These are phyloP conservation scores for Stichodactyla helianthus DNA, from an alignment of 64 coral and sea anemone genomes.

Conservation along the genomic window DNA sequence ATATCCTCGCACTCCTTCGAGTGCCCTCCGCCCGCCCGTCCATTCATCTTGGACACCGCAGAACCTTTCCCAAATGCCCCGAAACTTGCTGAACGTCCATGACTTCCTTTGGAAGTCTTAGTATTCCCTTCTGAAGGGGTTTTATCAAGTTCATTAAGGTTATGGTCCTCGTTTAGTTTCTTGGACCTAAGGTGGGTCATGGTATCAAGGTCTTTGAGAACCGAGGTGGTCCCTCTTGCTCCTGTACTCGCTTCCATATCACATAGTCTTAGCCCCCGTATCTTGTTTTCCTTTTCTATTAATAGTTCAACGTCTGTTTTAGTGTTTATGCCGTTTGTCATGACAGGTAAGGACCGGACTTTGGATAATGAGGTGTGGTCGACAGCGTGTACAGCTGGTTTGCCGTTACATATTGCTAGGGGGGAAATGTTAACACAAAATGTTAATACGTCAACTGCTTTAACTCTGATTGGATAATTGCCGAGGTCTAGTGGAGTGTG, in stretches of 20 bases:
- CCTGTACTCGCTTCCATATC: slow-evolving; percentile 69
- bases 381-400: slow-evolving; percentile 34
- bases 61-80: slow-evolving; percentile 47
- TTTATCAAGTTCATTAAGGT: slow-evolving; percentile 99
- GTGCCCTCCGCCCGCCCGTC: slow-evolving; percentile 35
- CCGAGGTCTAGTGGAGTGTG: too few relatives aligned
- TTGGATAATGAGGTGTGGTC: slow-evolving; percentile 39
- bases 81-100: slow-evolving; percentile 27
- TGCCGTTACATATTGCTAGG: slow-evolving; percentile 85
- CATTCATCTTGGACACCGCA: slow-evolving; percentile 45
- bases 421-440: not conserved
- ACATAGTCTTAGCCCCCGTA: slow-evolving; percentile 77
- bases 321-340: slow-evolving; percentile 90
- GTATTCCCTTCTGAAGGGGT: slow-evolving; percentile 47
- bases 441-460: not conserved
- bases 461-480: too few relatives aligned
- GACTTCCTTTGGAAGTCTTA: slow-evolving; percentile 34
- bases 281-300: slow-evolving; percentile 66
- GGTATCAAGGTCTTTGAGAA: slow-evolving; percentile 40
- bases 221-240: slow-evolving; percentile 53
- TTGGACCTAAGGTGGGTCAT: slow-evolving; percentile 54
- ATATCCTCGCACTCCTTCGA: slow-evolving; percentile 63
- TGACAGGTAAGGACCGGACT: slow-evolving; percentile 45
- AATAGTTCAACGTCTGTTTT: slow-evolving; percentile 94
- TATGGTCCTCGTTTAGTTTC: slow-evolving; percentile 91